Evolutionary conservation across 1,140 invertebrate species (phyloP), one percentile per base, ranked within the genome.

Genomic region (Phocides pigmalion): DNA sequence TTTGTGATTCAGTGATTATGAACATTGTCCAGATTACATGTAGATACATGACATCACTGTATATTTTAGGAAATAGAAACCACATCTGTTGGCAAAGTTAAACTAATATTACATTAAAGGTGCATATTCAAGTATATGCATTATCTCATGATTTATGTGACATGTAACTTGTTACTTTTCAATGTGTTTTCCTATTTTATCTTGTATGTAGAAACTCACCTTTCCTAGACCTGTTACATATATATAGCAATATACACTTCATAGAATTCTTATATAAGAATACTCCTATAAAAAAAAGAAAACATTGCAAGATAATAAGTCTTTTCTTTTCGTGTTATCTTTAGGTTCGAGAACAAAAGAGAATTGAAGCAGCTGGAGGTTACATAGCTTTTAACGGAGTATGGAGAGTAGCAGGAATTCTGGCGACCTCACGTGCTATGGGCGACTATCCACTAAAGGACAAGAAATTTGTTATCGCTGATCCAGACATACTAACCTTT

Each of bases 391-490:
- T 98, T 80, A 98, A 98, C 82, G 98, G 98, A 49, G 98, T 99
- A 0, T 99, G 98, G 98, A 92, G 98, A 76, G 98, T 99, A 6
- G 97, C 97, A 51, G 98, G 98, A 9, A 97, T 99, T 66, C 93
- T 99, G 67, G 98, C 98, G 1, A 99, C 98, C 25, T 99, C 98
- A 9, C 93, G 98, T 76, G 98, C 98, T 0, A 92, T 98, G 58
- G 98, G 98, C 17, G 98, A 99, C 92, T 98, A 98, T 90, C 97
- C 98, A 19, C 90, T 99, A 0, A 99, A 99, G 92, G 97, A 98
- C 79, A 95, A 96, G 81, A 97, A 97, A 81, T 94, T 98, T 72
- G 95, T 99, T 6, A 98, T 98, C 70, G 97, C 98, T 1, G 97
- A 98, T 84, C 98, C 98, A 16, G 98, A 99, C 85, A 97, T 99